phyloP scores from a whole-genome alignment of 2,797 vertebrate genomes.

The Platyrinchus mystaceus region DNA sequence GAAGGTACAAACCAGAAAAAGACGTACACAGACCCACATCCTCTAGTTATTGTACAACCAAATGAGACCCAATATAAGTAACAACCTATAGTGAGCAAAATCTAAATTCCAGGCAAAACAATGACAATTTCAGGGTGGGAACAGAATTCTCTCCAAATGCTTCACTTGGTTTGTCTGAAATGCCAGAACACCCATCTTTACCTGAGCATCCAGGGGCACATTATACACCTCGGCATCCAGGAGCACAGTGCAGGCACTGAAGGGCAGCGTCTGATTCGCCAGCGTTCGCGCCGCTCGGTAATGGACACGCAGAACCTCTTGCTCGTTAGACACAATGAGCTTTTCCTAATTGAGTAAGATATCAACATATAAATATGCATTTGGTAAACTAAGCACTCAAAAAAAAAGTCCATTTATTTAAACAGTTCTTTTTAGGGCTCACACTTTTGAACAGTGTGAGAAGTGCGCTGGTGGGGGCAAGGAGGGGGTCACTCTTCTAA shows the following conservation, averaged over 20 bases:
- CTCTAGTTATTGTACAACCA: not conserved
- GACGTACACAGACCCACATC: accelerated
- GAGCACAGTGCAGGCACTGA: slow-evolving; percentile 96
- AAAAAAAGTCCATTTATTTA: not conserved
- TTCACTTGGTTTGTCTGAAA: not conserved
- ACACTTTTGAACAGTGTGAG: not conserved
- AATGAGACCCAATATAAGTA: not conserved
- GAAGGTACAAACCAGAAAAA: not conserved
- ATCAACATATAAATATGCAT: not conserved
- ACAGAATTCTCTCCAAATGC: not conserved
- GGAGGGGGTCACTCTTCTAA: accelerated
- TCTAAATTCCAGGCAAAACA: not conserved
- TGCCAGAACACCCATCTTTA: slow-evolving; percentile 39
- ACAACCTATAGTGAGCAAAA: not conserved
- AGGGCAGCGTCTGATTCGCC: slow-evolving; percentile 96
- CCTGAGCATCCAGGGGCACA: slow-evolving; percentile 95
- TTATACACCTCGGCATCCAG: slow-evolving; percentile 98
- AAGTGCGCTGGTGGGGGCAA: not conserved
- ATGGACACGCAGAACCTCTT: slow-evolving; percentile 96
- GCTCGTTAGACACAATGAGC: slow-evolving; percentile 97
- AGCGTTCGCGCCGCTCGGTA: slow-evolving; percentile 96
- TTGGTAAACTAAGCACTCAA: not conserved
- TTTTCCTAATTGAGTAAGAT: slow-evolving; percentile 84
- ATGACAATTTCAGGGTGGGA: not conserved
- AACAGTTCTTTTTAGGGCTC: not conserved